These are phyloP conservation scores for Gila orcuttii DNA, from an alignment of 2,113 vertebrate species.

Conservation along the genomic window DNA sequence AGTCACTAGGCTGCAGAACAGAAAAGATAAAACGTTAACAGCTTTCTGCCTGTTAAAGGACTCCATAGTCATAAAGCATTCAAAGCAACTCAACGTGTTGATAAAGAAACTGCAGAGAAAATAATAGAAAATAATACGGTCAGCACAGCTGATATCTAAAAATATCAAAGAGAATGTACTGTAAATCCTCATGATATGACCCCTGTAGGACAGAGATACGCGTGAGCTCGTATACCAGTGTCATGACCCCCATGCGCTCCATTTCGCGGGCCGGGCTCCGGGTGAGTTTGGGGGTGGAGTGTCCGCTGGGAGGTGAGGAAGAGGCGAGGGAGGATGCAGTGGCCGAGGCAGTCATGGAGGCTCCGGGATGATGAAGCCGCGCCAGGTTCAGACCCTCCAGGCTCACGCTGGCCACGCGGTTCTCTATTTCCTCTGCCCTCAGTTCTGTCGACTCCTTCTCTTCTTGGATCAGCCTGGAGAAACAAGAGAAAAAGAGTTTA, in stretches of 20 bases:
- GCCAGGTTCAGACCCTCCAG: slow-evolving; percentile 95
- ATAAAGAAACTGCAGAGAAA: not conserved
- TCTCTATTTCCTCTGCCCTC: slow-evolving; percentile 97
- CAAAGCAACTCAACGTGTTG: not conserved
- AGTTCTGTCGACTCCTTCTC: slow-evolving; percentile 98
- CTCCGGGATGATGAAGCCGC: slow-evolving; percentile 88
- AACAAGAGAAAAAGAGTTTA: not conserved
- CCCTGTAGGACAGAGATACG: not conserved
- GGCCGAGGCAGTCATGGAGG: slow-evolving; percentile 93
- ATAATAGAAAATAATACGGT: not conserved
- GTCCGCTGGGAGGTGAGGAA: slow-evolving; percentile 96
- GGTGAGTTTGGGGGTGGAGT: slow-evolving; percentile 95
- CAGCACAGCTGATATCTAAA: not conserved
- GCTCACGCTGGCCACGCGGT: slow-evolving; percentile 95
- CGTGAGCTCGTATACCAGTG: slow-evolving; percentile 78
- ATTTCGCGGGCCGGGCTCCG: slow-evolving; percentile 93
- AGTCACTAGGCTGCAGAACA: slow-evolving; percentile 88
- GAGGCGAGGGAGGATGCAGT: slow-evolving; percentile 95
- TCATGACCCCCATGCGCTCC: slow-evolving; percentile 98
- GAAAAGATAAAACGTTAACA: slow-evolving; percentile 9
- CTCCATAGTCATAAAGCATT: not conserved
- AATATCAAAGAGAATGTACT: not conserved
- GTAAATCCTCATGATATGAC: not conserved
- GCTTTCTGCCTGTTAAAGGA: not conserved
- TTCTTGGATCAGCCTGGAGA: slow-evolving; percentile 91